phyloP scores from a whole-genome alignment of 2,113 vertebrate species.

The Sinocyclocheilus anophthalmus region DNA sequence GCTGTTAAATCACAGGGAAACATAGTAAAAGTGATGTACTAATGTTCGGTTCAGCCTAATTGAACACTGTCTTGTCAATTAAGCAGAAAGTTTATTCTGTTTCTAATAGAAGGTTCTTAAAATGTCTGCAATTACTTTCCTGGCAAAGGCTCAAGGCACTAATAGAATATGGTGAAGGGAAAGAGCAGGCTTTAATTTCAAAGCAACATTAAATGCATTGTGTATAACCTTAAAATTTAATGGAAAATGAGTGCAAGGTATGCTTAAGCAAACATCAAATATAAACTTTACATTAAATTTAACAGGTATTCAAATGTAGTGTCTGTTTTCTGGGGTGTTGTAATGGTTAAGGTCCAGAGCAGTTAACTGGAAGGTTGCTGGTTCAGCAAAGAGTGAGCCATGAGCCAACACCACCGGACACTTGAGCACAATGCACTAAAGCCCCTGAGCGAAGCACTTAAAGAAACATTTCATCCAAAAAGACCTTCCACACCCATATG shows the following conservation, averaged over 20 bases:
- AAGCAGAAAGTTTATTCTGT: conserved; percentile 69
- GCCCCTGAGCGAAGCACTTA: neutral
- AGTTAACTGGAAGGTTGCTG: neutral
- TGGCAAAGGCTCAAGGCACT: conserved; percentile 62
- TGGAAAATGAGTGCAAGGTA: neutral
- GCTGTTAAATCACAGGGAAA: conserved; percentile 72
- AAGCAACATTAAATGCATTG: conserved; percentile 5
- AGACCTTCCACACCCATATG: neutral
- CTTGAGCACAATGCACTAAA: neutral
- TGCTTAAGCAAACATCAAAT: neutral
- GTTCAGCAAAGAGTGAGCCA: conserved; percentile 1
- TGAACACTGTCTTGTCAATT: conserved; percentile 76
- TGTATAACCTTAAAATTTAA: neutral
- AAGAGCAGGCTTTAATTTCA: conserved; percentile 4
- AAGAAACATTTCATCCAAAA: neutral
- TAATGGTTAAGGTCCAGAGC: neutral
- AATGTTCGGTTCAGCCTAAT: conserved; percentile 78
- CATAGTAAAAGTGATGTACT: conserved; percentile 74
- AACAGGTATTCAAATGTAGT: conserved; percentile 1
- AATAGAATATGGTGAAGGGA: conserved; percentile 50
- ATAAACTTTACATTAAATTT: neutral
- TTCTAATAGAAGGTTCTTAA: conserved; percentile 65
- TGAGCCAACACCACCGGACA: neutral
- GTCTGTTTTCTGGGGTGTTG: neutral
- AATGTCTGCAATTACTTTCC: conserved; percentile 68